phyloP scores from a whole-genome alignment of 2,113 vertebrate genomes.

The Gila orcuttii region DNA sequence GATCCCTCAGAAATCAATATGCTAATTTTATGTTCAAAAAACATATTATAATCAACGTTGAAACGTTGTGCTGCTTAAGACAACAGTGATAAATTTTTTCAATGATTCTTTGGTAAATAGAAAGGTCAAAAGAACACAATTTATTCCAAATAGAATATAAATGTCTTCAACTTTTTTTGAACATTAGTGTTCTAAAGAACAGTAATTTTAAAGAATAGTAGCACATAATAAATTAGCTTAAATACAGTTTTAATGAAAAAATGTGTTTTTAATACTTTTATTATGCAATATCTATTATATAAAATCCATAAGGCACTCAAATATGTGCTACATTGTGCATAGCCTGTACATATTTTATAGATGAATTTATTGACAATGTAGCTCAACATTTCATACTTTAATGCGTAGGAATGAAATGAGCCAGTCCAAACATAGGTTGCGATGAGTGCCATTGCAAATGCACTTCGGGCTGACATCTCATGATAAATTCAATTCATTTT shows the following conservation, averaged over 20 bases:
- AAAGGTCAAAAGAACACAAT: not conserved
- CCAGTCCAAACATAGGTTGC: not conserved
- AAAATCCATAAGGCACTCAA: not conserved
- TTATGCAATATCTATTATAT: not conserved
- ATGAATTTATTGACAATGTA: not conserved
- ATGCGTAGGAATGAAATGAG: not conserved
- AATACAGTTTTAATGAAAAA: not conserved
- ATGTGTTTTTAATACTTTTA: not conserved
- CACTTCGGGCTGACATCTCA: not conserved
- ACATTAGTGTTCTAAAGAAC: not conserved
- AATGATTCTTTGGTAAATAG: not conserved
- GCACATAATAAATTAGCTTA: not conserved
- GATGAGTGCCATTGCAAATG: not conserved
- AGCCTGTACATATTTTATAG: not conserved
- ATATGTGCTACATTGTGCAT: not conserved
- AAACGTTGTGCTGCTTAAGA: too few species aligned
- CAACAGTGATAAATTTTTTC: not conserved
- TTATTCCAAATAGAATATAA: not conserved
- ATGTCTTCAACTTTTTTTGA: not conserved
- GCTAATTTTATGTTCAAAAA: too few species aligned
- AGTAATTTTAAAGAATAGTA: not conserved
- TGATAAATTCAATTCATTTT: constrained; percentile 5
- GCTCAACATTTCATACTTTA: not conserved
- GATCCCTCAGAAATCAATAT: not conserved
- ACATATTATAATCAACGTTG: too few species aligned